phyloP scores from a whole-genome alignment of 2,888 invertebrate species.

The Phalera bucephala region DNA sequence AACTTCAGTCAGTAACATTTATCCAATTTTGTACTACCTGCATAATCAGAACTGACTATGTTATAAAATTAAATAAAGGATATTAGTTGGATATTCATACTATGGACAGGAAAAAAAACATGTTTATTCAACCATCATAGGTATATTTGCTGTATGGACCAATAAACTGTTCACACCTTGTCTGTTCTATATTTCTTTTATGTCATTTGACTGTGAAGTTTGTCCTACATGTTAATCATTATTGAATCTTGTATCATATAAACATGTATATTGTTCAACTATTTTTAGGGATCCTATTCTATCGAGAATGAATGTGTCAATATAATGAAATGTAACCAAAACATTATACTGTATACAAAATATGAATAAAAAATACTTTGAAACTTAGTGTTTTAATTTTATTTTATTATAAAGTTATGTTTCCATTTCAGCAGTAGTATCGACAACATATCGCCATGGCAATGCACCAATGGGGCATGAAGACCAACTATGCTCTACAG shows the following conservation, averaged over 20 bases:
- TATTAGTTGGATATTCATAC: slow-evolving; percentile 54
- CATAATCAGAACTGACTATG: slow-evolving; percentile 31
- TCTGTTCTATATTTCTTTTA: slow-evolving; percentile 58
- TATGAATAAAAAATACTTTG: slow-evolving; percentile 75
- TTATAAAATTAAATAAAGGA: slow-evolving; percentile 37
- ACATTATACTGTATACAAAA: slow-evolving; percentile 75
- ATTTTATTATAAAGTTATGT: slow-evolving; percentile 22
- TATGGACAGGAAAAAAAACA: slow-evolving; percentile 24
- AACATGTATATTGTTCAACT: slow-evolving; percentile 77
- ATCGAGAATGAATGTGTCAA: slow-evolving; percentile 57
- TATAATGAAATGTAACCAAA: slow-evolving; percentile 81
- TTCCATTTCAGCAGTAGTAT: slow-evolving; percentile 16
- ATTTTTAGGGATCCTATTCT: slow-evolving; percentile 69
- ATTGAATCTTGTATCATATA: slow-evolving; percentile 75
- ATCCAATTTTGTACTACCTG: slow-evolving; percentile 17
- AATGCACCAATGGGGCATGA: slow-evolving; percentile 76
- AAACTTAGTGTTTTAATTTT: slow-evolving; percentile 36
- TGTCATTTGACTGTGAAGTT: slow-evolving; percentile 56
- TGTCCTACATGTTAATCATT: slow-evolving; percentile 53
- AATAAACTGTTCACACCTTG: slow-evolving; percentile 58
- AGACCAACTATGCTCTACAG: slow-evolving; percentile 61
- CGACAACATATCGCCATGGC: slow-evolving; percentile 61
- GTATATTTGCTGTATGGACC: slow-evolving; percentile 62
- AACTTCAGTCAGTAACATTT: slow-evolving; percentile 13
- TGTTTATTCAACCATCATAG: slow-evolving; percentile 39